Percentiles rank a stretch among this genome's conserved stretches.
Evolutionary conservation across 53 echinoderm and acorn worm species (phyloP).

Genomic region (Paracentrotus lividus): DNA sequence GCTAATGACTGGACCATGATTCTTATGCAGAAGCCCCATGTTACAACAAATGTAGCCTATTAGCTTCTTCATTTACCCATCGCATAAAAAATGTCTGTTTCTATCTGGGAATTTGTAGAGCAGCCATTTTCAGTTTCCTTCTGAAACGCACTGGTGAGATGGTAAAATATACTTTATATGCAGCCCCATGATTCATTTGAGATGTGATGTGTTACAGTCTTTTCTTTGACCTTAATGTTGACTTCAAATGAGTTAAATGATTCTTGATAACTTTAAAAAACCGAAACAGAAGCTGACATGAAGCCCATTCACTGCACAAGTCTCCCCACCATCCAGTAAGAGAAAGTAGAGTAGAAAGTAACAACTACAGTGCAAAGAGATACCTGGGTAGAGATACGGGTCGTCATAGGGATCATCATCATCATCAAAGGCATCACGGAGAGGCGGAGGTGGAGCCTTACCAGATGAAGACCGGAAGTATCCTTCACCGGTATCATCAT

Average conservation of each 20-base stretch:
- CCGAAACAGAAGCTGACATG: slow-evolving; percentile 43
- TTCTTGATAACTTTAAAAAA: neutral
- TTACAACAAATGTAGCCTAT: neutral
- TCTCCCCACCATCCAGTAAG: neutral
- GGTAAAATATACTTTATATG: no score
- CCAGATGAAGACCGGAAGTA: neutral
- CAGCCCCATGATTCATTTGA: no score
- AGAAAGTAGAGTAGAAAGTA: neutral
- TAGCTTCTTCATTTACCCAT: neutral
- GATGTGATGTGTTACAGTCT: neutral
- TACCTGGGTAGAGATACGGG: slow-evolving; percentile 58
- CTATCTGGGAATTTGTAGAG: no score
- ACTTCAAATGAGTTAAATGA: no score
- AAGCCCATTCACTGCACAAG: slow-evolving; percentile 19
- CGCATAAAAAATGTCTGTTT: no score
- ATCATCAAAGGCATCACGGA: neutral
- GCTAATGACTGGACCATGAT: neutral
- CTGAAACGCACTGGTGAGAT: no score
- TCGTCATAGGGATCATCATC: slow-evolving; percentile 44
- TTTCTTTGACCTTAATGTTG: neutral
- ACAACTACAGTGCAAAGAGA: slow-evolving; percentile 37
- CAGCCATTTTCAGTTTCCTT: no score
- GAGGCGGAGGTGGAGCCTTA: neutral
- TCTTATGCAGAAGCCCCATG: no score
- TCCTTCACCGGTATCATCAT: slow-evolving; percentile 57